These are phyloP conservation scores for Axis porcinus DNA, from an alignment of 2,113 vertebrate genomes.

Conservation along the genomic window DNA sequence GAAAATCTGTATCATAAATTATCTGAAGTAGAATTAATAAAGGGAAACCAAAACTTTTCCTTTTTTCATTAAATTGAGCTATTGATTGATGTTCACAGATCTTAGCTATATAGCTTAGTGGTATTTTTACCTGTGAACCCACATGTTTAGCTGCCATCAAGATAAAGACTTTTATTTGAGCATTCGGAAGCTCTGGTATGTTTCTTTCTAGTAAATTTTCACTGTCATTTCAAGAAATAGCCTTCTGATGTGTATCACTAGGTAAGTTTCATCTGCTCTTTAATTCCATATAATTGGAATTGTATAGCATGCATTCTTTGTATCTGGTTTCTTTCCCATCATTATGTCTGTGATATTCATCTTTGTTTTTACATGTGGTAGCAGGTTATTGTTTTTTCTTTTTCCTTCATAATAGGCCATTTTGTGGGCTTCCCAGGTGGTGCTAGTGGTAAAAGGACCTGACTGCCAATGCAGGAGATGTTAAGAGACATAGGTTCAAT, in stretches of 20 bases:
- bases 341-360: not conserved
- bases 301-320: not conserved
- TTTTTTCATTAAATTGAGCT: not conserved
- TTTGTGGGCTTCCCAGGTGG: not conserved
- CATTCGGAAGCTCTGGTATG: fast-evolving
- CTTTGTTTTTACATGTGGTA: not conserved
- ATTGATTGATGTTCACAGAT: not conserved
- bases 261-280: not conserved
- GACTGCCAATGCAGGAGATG: fast-evolving
- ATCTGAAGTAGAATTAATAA: not conserved
- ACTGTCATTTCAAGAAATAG: not conserved
- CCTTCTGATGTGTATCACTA: not conserved
- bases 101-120: not conserved
- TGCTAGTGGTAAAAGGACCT: not conserved
- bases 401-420: not conserved
- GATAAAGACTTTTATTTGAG: not conserved
- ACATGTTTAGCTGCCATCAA: not conserved
- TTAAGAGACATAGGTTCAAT: not conserved
- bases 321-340: not conserved
- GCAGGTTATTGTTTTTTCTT: not conserved
- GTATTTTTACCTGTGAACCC: not conserved
- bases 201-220: not conserved
- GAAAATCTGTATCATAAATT: not conserved
- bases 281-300: not conserved
- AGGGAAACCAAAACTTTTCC: not conserved